Conservation (phyloP, 2,113 vertebrate genomes). For the Elephantulus edwardii region DNA sequence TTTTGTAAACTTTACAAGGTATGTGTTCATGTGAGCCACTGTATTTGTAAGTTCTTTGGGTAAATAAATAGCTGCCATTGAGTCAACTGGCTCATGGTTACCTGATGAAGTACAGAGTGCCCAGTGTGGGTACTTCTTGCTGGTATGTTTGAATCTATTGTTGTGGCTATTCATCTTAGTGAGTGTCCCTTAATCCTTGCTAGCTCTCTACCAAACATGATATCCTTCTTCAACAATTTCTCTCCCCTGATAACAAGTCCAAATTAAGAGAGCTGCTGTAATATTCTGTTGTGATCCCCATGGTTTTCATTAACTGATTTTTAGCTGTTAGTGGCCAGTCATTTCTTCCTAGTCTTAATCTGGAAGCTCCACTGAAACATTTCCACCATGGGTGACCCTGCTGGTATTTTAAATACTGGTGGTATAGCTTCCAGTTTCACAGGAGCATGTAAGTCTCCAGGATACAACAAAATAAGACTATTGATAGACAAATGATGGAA, state of each 20-base stretch:
- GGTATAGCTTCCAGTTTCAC: background rate
- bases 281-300: background rate
- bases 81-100: background rate
- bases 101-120: background rate
- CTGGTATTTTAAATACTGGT: background rate
- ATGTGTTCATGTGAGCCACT: background rate
- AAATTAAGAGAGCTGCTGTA: background rate
- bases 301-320: background rate
- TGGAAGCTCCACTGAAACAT: background rate
- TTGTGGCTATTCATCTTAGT: background rate
- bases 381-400: background rate
- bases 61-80: background rate
- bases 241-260: background rate
- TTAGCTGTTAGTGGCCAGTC: background rate
- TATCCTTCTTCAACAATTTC: background rate
- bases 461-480: background rate
- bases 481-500: background rate
- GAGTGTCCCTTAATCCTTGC: background rate
- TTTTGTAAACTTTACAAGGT: background rate
- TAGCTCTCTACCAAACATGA: background rate
- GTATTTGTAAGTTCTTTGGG: background rate
- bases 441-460: background rate
- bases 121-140: background rate
- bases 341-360: background rate
- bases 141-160: background rate